Evolutionary conservation across 2,113 vertebrate genomes (phyloP).

Genomic region (Colius striatus): DNA sequence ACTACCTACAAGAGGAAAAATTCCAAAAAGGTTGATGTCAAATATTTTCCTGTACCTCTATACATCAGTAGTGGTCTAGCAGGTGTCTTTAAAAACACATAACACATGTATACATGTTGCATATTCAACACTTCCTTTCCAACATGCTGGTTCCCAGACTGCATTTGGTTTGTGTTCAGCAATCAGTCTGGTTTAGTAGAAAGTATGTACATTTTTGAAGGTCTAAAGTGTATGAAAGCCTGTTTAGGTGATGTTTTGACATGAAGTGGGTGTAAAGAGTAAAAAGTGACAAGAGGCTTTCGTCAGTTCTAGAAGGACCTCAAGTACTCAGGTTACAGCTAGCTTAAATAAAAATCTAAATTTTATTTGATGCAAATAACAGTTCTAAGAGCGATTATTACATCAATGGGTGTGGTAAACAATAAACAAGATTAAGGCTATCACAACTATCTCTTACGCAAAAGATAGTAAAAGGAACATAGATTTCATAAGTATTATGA

Average conservation of each 20-base stretch:
- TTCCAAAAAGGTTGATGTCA: not conserved
- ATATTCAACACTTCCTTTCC: not conserved
- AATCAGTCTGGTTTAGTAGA: not conserved
- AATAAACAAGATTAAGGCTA: not conserved
- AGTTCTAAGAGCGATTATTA: not conserved
- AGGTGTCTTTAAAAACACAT: not conserved
- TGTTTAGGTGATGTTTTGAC: constrained; percentile 4
- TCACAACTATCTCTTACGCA: not conserved
- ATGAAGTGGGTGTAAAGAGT: not conserved
- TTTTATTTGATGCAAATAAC: not conserved
- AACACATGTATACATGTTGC: not conserved
- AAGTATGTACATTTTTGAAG: not conserved
- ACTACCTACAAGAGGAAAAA: not conserved
- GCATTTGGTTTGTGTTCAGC: not conserved
- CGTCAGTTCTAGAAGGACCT: not conserved
- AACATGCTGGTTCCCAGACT: not conserved
- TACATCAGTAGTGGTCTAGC: not conserved
- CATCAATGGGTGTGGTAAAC: not conserved
- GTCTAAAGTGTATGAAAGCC: not conserved
- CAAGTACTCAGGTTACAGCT: not conserved
- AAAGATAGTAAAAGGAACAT: not conserved
- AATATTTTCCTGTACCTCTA: not conserved
- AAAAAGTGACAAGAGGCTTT: not conserved
- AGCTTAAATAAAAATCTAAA: not conserved
- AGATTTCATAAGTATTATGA: not conserved